These are phyloP conservation scores for Tympanuchus pallidicinctus DNA, from an alignment of 2,113 vertebrate species.

Conservation along the genomic window DNA sequence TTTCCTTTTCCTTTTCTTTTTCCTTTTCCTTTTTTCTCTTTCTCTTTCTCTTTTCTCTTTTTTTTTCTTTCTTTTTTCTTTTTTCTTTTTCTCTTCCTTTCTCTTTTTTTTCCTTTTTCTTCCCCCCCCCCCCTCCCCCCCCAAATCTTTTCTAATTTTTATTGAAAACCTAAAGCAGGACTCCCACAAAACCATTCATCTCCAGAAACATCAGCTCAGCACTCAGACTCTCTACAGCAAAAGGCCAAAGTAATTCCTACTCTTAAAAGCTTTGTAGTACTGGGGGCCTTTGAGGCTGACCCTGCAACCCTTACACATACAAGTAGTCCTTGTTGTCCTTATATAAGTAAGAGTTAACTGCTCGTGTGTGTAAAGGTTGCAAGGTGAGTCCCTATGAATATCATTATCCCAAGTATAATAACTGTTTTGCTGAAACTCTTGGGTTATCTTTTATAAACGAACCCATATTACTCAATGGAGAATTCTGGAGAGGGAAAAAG, in stretches of 20 bases:
- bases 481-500: constrained; percentile 16
- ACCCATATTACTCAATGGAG: constrained; percentile 13
- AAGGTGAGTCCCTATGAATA: constrained; percentile 43
- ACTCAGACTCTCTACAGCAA: background rate
- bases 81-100: too few species aligned
- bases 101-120: background rate
- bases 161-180: background rate
- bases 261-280: constrained; percentile 27
- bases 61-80: too few species aligned
- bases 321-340: constrained; percentile 11
- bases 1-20: background rate
- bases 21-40: too few species aligned
- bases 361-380: constrained; percentile 17
- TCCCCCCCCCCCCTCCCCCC: too few species aligned
- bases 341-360: background rate
- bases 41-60: too few species aligned
- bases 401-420: constrained; percentile 38
- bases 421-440: constrained; percentile 43
- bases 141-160: background rate
- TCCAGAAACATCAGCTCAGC: background rate
- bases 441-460: constrained; percentile 28
- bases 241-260: background rate
- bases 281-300: constrained; percentile 2
- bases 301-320: background rate
- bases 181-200: background rate